Conservation (phyloP, 2,888 invertebrate species). For the Mesorhabditis belari region DNA sequence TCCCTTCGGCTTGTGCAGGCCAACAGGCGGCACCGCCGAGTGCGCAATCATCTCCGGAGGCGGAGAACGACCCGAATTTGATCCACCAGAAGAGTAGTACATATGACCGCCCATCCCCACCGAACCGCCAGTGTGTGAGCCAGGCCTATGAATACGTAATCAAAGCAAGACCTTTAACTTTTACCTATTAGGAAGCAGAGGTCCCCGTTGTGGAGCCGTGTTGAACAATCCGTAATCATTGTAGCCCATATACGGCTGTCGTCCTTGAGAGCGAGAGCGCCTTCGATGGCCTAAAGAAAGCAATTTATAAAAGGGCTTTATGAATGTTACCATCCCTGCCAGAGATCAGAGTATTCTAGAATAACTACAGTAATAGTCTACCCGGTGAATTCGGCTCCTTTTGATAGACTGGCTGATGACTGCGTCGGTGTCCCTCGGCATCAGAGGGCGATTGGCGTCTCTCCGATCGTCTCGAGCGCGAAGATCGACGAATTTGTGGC, state of each 20-base stretch:
- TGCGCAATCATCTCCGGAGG: slow-evolving; percentile 33
- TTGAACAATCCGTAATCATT: slow-evolving; percentile 7
- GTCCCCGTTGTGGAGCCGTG: too few species aligned
- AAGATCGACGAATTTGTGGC: not conserved
- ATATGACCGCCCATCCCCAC: slow-evolving; percentile 17
- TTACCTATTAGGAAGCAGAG: not conserved
- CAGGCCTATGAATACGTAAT: not conserved
- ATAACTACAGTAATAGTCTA: not conserved
- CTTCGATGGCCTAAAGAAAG: slow-evolving; percentile 8
- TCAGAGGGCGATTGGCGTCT: not conserved
- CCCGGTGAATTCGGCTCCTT: not conserved
- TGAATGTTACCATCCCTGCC: not conserved
- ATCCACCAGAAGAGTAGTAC: slow-evolving; percentile 36
- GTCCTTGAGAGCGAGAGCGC: slow-evolving; percentile 32
- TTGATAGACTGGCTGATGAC: not conserved
- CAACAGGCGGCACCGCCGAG: slow-evolving; percentile 24
- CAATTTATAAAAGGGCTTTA: too few species aligned
- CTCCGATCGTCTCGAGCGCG: not conserved
- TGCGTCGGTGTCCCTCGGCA: not conserved
- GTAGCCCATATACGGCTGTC: slow-evolving; percentile 10
- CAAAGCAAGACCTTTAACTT: not conserved
- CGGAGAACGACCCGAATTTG: slow-evolving; percentile 31
- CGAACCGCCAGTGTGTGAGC: not conserved
- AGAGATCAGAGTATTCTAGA: not conserved
- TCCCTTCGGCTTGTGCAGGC: slow-evolving; percentile 18